phyloP scores from a whole-genome alignment of 2,113 vertebrate genomes.

The Brienomyrus brachyistius region DNA sequence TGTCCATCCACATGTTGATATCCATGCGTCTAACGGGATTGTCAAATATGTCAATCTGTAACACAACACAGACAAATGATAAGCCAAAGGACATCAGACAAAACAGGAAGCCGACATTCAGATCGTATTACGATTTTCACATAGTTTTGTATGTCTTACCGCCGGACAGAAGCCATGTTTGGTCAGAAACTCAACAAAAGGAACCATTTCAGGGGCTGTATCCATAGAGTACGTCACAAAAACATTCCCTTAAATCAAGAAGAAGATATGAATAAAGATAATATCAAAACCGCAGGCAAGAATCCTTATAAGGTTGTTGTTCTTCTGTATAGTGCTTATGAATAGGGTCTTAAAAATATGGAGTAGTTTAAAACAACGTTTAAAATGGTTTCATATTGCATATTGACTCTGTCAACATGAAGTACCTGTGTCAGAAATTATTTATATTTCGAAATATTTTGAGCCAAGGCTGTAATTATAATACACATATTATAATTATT shows the following conservation, averaged over 20 bases:
- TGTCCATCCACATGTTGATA: conserved; percentile 81
- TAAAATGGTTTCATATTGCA: not conserved
- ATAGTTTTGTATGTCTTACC: conserved; percentile 32
- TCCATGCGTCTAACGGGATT: conserved; percentile 70
- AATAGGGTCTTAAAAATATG: not conserved
- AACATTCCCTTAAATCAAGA: conserved; percentile 42
- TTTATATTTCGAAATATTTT: not conserved
- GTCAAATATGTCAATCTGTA: conserved; percentile 78
- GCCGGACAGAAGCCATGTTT: conserved; percentile 44
- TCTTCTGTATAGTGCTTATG: not conserved
- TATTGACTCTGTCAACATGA: not conserved
- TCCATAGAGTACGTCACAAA: conserved; percentile 54
- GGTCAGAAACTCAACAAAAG: conserved; percentile 48
- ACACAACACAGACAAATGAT: not conserved
- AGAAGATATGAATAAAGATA: not conserved
- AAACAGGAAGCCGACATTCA: not conserved
- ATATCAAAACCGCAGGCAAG: not conserved
- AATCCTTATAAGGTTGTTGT: not conserved
- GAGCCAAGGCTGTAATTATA: not conserved
- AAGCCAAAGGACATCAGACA: not conserved
- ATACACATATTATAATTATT: too few species aligned
- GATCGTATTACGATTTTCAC: not conserved
- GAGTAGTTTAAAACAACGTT: not conserved
- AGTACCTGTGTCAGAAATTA: not conserved
- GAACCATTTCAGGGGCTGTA: conserved; percentile 39